Conservation (phyloP, 2,797 vertebrate species). For the Smutsia temminckii region DNA sequence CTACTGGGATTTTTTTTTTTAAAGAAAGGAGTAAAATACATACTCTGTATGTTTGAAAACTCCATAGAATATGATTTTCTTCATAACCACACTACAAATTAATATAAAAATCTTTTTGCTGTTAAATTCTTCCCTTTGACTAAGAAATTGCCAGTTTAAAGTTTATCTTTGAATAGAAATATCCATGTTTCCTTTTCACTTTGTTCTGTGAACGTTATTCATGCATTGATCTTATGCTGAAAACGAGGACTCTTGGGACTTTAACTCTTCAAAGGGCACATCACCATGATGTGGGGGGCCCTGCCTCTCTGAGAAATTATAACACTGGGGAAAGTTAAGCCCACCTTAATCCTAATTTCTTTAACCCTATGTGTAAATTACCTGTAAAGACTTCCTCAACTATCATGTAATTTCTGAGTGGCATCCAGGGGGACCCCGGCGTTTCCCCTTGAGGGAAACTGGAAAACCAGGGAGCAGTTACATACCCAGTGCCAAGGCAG, state of each 20-base stretch:
- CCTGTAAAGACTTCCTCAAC: neutral
- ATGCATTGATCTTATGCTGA: neutral
- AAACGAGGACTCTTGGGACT: neutral
- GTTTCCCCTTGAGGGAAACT: neutral
- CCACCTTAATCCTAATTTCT: neutral
- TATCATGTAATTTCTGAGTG: neutral
- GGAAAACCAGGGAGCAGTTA: neutral
- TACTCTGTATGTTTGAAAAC: neutral
- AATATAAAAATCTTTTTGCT: neutral
- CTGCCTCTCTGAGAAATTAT: neutral
- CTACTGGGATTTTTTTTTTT: neutral
- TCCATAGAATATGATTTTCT: neutral
- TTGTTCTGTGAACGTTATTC: neutral
- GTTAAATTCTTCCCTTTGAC: neutral
- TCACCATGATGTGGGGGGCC: neutral
- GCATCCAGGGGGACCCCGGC: neutral
- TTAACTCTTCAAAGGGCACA: neutral
- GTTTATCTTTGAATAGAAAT: slow-evolving; percentile 9
- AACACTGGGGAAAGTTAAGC: neutral
- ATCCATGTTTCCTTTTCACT: neutral
- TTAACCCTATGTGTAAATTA: neutral
- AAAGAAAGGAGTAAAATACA: neutral
- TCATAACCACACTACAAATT: neutral
- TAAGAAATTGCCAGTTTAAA: neutral
- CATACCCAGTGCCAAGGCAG: neutral